Percentiles rank a stretch among this genome's conserved stretches.
phyloP scores from a whole-genome alignment of 2,888 invertebrate species.

The Laspeyria flexula region DNA sequence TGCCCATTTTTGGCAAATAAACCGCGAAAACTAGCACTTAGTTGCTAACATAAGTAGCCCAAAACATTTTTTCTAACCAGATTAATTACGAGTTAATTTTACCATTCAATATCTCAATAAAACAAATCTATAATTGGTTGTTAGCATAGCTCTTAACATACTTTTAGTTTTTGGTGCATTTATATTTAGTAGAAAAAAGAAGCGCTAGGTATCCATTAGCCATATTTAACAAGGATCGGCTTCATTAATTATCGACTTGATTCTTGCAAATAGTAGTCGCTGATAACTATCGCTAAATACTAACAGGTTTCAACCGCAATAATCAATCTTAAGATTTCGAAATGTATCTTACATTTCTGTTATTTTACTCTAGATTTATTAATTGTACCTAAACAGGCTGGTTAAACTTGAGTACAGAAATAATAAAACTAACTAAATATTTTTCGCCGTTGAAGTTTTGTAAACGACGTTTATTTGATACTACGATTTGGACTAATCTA shows the following conservation, averaged over 20 bases:
- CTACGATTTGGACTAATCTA: too few species aligned
- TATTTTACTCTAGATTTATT: slow-evolving; percentile 6
- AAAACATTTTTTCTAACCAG: too few species aligned
- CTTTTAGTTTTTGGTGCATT: neutral
- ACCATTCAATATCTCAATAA: slow-evolving; percentile 6
- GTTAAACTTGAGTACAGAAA: too few species aligned
- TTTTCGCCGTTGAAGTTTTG: too few species aligned
- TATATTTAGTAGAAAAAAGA: too few species aligned
- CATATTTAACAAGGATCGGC: slow-evolving; percentile 6
- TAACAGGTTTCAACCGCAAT: slow-evolving; percentile 5
- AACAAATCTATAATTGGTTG: slow-evolving; percentile 15
- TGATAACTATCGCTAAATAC: neutral
- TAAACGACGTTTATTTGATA: too few species aligned
- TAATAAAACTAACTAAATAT: too few species aligned
- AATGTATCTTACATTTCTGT: slow-evolving; percentile 8
- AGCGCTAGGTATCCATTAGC: neutral
- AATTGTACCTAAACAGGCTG: too few species aligned
- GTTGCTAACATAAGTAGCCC: too few species aligned
- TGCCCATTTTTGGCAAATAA: too few species aligned
- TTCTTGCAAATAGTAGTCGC: neutral
- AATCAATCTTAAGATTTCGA: neutral
- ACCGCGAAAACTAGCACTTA: too few species aligned
- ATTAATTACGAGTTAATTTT: neutral
- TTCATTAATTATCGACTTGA: slow-evolving; percentile 15
- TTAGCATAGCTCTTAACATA: slow-evolving; percentile 7